phyloP scores from a whole-genome alignment of 2,888 invertebrate genomes.

The Dolomedes plantarius region DNA sequence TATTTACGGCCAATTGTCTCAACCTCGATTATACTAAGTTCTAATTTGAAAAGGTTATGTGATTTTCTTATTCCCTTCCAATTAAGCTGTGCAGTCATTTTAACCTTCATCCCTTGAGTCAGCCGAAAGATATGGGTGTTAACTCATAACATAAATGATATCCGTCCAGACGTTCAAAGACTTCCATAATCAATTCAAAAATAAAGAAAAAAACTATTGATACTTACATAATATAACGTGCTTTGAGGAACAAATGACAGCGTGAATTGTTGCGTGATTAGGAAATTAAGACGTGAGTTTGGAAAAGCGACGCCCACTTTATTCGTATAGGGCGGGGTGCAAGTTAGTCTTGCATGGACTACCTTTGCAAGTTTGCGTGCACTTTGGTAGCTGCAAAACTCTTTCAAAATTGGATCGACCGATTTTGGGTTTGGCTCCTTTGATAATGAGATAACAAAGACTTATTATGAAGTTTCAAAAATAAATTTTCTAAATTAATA shows the following conservation, averaged over 20 bases:
- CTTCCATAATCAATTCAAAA: slow-evolving; percentile 33
- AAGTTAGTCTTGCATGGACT: slow-evolving; percentile 21
- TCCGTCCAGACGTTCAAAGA: neutral
- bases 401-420: neutral
- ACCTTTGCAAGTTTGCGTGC: slow-evolving; percentile 45
- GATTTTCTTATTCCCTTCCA: neutral
- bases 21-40: too few relatives aligned
- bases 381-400: neutral
- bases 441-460: too few relatives aligned
- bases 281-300: slow-evolving; percentile 65
- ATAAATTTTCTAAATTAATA: neutral
- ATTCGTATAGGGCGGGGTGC: slow-evolving; percentile 48
- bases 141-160: neutral
- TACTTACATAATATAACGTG: slow-evolving; percentile 23
- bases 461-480: neutral
- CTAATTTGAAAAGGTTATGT: too few relatives aligned
- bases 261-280: slow-evolving; percentile 51
- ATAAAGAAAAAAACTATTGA: slow-evolving; percentile 35
- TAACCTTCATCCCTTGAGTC: neutral
- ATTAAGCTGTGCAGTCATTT: neutral
- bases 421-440: neutral
- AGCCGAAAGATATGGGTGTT: neutral
- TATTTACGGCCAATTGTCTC: too few relatives aligned
- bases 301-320: slow-evolving; percentile 42
- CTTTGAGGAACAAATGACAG: slow-evolving; percentile 31